Evolutionary conservation across 30 jellyfish, hydroid and myxozoan species (phyloP).

Genomic region (Clytia hemisphaerica): DNA sequence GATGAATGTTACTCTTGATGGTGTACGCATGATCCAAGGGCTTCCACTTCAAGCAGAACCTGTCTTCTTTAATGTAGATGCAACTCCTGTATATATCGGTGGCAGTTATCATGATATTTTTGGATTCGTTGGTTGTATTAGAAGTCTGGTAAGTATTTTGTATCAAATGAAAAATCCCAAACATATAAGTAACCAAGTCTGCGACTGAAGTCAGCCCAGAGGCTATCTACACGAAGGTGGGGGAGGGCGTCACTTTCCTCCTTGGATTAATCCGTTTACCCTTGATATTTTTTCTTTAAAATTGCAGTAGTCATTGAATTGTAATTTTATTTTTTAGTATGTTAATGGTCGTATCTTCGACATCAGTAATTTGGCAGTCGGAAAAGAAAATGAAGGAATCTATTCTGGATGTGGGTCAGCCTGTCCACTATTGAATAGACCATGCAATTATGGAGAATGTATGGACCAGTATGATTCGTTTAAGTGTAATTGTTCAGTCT

Average conservation of each 20-base stretch:
- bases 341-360: conserved; percentile 42
- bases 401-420: conserved; percentile 66
- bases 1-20: conserved; percentile 27
- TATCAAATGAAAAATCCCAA: too few relatives aligned
- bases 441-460: conserved; percentile 58
- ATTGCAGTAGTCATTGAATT: background rate
- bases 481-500: conserved; percentile 39
- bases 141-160: conserved; percentile 40
- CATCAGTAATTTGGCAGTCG: conserved; percentile 17
- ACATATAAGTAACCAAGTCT: too few relatives aligned
- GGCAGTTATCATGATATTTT: conserved; percentile 31
- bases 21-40: background rate
- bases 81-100: conserved; percentile 52
- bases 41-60: conserved; percentile 23
- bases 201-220: too few relatives aligned
- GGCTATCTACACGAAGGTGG: too few relatives aligned
- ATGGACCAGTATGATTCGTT: conserved; percentile 34
- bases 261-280: too few relatives aligned
- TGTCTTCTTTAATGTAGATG: conserved; percentile 41
- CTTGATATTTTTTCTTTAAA: background rate
- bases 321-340: conserved; percentile 16
- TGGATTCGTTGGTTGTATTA: conserved; percentile 53
- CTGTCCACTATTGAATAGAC: conserved; percentile 19
- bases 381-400: conserved; percentile 36
- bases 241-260: too few relatives aligned